Percentiles rank a stretch among this genome's conserved stretches.
These are phyloP conservation scores for Fregata magnificens DNA, from an alignment of 2,113 vertebrate species.

Conservation along the genomic window DNA sequence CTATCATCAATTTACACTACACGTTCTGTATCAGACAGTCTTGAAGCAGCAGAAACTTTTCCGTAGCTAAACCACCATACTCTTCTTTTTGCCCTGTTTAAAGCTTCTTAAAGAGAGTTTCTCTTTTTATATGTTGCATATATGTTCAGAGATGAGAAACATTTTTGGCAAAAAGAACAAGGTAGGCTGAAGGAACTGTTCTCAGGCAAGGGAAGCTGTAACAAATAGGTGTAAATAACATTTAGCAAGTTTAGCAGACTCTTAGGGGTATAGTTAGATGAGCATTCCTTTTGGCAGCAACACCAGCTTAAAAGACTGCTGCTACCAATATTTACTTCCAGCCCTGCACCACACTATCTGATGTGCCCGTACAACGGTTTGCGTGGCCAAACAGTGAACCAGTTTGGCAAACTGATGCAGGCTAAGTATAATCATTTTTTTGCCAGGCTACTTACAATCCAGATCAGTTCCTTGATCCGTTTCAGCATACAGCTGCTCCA, in stretches of 20 bases:
- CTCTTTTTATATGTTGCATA: background rate
- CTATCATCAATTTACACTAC: background rate
- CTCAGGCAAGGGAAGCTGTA: conserved; percentile 13
- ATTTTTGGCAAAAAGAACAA: background rate
- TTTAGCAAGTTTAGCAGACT: conserved; percentile 19
- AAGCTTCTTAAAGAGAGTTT: background rate
- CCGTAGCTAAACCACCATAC: background rate
- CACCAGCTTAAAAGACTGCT: background rate
- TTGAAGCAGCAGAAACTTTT: background rate
- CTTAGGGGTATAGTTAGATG: background rate
- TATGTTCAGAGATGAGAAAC: background rate
- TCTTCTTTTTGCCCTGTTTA: background rate
- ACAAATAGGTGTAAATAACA: conserved; percentile 27
- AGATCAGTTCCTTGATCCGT: background rate
- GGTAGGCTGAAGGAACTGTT: background rate
- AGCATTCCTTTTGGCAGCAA: conserved; percentile 5
- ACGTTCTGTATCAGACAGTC: background rate
- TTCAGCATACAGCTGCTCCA: background rate
- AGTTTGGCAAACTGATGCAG: background rate
- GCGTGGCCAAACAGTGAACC: background rate
- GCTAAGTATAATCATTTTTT: background rate
- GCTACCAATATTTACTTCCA: conserved; percentile 10
- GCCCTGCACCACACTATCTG: background rate
- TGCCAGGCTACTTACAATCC: background rate
- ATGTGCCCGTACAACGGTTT: background rate